Base-by-base conservation (phyloP, 2,113 vertebrate genomes). In the Miniopterus natalensis region DNA sequence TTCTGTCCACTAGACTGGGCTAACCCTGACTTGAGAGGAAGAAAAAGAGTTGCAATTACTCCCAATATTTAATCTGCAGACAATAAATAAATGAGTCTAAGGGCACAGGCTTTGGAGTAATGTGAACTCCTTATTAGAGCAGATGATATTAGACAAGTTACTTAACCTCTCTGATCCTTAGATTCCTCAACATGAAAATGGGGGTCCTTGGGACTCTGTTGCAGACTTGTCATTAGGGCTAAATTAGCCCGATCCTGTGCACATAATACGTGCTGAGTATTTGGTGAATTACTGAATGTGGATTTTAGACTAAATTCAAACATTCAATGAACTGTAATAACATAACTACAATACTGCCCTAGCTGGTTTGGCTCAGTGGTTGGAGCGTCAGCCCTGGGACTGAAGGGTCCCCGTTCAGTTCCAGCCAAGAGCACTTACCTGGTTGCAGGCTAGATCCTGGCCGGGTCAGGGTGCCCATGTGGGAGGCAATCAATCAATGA, bases 1-100 rank as follows among this genome's bases (percentile, higher is more conserved):
- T 86, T 81, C 42, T 94, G 53, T 85, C 51, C 51, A 31, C 61
- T 57, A 17, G 27, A 55, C 79, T 31, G 47, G 77, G 23, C 68
- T 89, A 83, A 95, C 9, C 31, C 36, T 53, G 14, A 40, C 18
- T 36, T 79, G 47, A 74, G n/a, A 91, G 47, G 40, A 59, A 78
- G n/a, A 90, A 65, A 86, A 93, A 36, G 14, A 51, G 1, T 53
- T 93, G 66, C 47, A 61, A 81, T 65, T n/a, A 86, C 21, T 79
- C 31, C 51, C 9, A 45, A 13, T 83, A 81, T 78, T 92, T 89
- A 94, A 89, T 63, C 68, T 61, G 20, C 61, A 90, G 42, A 87
- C 65, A 79, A 17, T 81, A 75, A 95, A 78, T 73, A 40, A 70
- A 2, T 90, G 42, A 55, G 12, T 77, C 51, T 80, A 78, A 75